Conservation (phyloP, 92 coral and sea anemone genomes). For the Phenganax stokvisi region DNA sequence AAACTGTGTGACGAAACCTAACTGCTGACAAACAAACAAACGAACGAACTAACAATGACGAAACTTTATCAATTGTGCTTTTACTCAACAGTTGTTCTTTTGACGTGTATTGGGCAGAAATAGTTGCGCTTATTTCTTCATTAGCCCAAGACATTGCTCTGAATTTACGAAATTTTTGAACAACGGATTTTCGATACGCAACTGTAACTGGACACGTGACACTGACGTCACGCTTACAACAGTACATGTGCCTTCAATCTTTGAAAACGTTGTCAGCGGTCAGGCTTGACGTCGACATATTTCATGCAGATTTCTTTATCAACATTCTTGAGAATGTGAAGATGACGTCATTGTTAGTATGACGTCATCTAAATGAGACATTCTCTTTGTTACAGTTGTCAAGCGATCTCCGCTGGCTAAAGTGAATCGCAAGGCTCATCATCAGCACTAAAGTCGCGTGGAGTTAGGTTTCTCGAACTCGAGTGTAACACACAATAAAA, state of each 20-base stretch:
- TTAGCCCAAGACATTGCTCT: constrained; percentile 40
- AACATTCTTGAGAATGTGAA: constrained; percentile 42
- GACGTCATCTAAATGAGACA: constrained; percentile 6
- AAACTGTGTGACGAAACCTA: not conserved
- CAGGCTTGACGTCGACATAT: constrained; percentile 4
- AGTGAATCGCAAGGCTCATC: constrained; percentile 32
- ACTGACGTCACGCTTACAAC: not conserved
- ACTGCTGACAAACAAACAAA: constrained; percentile 1
- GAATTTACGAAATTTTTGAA: not conserved
- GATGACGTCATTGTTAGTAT: constrained; percentile 6
- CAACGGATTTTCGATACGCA: not conserved
- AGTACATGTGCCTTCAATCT: constrained; percentile 8
- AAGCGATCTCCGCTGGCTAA: constrained; percentile 30
- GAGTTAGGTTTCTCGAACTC: not conserved
- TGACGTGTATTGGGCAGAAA: constrained; percentile 17
- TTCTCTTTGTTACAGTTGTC: constrained; percentile 32
- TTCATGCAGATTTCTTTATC: not conserved
- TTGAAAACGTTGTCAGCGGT: constrained; percentile 21
- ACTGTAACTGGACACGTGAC: not conserved
- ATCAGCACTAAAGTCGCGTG: constrained; percentile 22
- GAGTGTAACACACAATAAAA: constrained; percentile 22
- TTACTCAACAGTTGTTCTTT: not conserved
- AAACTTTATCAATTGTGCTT: not conserved
- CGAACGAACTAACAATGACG: not conserved
- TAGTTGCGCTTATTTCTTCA: constrained; percentile 18